These are phyloP conservation scores for Oplegnathus fasciatus DNA, from an alignment of 2,113 vertebrate genomes.

Conservation along the genomic window DNA sequence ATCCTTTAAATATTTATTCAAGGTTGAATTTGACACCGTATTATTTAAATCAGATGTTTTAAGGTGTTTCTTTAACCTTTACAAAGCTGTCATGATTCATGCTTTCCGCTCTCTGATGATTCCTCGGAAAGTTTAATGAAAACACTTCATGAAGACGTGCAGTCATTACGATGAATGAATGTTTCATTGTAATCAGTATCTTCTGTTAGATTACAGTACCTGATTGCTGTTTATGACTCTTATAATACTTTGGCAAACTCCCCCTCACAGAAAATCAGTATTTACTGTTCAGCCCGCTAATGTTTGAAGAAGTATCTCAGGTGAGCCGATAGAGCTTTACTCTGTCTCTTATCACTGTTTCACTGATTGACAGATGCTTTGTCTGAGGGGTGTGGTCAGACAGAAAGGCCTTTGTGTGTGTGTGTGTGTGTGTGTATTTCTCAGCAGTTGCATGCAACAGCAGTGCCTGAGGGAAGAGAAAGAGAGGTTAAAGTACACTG, in stretches of 20 bases:
- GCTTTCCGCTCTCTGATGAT: neutral
- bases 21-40: neutral
- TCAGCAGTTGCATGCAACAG: neutral
- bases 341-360: constrained; percentile 14
- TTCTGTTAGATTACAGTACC: neutral
- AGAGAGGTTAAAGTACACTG: constrained; percentile 48
- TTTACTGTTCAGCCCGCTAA: constrained; percentile 9
- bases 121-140: constrained; percentile 16
- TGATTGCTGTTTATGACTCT: constrained; percentile 38
- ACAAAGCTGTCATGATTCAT: neutral
- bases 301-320: constrained; percentile 17
- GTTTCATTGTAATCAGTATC: constrained; percentile 23
- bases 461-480: constrained; percentile 14
- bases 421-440: constrained; percentile 27
- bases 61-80: constrained; percentile 8
- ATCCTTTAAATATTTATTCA: neutral
- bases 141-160: neutral
- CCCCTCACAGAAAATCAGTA: neutral
- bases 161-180: constrained; percentile 10
- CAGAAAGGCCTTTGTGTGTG: constrained; percentile 27
- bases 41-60: neutral
- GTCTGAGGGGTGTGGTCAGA: constrained; percentile 48
- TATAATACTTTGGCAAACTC: neutral
- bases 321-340: constrained; percentile 3
- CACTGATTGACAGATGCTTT: constrained; percentile 63